Conservation (phyloP, 2,113 vertebrate species). For the Atrichornis clamosus region DNA sequence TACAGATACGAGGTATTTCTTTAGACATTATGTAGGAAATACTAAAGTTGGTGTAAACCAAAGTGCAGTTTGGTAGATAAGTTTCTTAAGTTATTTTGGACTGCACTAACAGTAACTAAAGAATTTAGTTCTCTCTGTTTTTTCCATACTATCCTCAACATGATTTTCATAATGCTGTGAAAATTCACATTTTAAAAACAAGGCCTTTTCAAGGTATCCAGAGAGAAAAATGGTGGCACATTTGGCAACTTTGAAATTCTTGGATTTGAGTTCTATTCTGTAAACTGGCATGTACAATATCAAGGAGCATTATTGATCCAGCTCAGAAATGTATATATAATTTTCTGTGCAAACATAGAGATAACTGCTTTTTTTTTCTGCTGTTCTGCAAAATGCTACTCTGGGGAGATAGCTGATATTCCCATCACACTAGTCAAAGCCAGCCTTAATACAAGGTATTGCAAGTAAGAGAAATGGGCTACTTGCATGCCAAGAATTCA, state of each 20-base stretch:
- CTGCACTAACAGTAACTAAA: neutral
- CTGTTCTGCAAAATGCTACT: neutral
- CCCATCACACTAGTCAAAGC: neutral
- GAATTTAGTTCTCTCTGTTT: neutral
- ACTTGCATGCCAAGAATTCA: slow-evolving; percentile 50
- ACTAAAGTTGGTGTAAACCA: neutral
- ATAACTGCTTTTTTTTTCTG: neutral
- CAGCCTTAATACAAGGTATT: slow-evolving; percentile 28
- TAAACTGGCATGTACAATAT: neutral
- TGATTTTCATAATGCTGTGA: neutral
- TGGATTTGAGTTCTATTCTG: neutral
- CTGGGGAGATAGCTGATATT: slow-evolving; percentile 43
- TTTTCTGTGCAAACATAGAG: neutral
- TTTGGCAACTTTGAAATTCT: neutral
- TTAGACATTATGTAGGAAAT: neutral
- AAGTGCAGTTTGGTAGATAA: neutral
- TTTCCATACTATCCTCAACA: neutral
- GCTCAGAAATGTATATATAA: slow-evolving; percentile 17
- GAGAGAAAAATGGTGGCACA: neutral
- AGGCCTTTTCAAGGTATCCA: neutral
- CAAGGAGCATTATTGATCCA: neutral
- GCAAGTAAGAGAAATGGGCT: slow-evolving; percentile 37
- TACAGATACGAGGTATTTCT: neutral
- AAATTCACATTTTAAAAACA: neutral
- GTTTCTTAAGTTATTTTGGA: neutral